Evolutionary conservation across 2,113 vertebrate genomes (phyloP).

Genomic region (Origma solitaria): DNA sequence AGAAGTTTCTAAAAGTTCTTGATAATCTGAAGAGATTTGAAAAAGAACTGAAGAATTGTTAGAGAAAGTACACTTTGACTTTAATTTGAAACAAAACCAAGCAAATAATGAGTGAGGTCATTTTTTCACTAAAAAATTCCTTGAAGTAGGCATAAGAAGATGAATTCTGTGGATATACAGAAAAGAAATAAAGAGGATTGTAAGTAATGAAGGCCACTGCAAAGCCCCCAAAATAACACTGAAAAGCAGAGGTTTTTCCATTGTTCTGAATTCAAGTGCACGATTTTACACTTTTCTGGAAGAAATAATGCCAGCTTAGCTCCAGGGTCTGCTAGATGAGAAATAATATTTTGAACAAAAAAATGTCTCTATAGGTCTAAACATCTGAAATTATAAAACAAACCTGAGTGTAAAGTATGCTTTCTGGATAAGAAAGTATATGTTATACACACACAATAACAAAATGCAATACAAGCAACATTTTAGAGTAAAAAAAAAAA

Average conservation of each 20-base stretch:
- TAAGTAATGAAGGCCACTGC: background rate
- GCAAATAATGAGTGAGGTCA: background rate
- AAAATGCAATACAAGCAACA: background rate
- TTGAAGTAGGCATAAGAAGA: background rate
- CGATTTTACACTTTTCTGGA: background rate
- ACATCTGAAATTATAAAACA: background rate
- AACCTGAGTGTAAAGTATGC: background rate
- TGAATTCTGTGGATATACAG: background rate
- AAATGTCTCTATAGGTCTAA: background rate
- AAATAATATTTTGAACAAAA: background rate
- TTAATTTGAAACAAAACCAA: background rate
- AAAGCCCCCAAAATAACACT: fast-evolving
- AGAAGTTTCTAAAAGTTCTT: background rate
- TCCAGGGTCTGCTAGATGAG: background rate
- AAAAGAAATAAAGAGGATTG: background rate
- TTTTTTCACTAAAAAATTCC: background rate
- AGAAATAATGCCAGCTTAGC: background rate
- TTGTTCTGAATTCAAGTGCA: background rate
- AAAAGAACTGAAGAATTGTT: background rate
- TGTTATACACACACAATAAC: no score
- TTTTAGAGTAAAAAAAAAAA: background rate
- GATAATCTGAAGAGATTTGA: background rate
- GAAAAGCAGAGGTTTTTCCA: background rate
- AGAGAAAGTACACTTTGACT: background rate
- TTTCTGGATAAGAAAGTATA: background rate